These are phyloP conservation scores for Alouatta palliata DNA, from an alignment of 2,113 vertebrate genomes.

Conservation along the genomic window DNA sequence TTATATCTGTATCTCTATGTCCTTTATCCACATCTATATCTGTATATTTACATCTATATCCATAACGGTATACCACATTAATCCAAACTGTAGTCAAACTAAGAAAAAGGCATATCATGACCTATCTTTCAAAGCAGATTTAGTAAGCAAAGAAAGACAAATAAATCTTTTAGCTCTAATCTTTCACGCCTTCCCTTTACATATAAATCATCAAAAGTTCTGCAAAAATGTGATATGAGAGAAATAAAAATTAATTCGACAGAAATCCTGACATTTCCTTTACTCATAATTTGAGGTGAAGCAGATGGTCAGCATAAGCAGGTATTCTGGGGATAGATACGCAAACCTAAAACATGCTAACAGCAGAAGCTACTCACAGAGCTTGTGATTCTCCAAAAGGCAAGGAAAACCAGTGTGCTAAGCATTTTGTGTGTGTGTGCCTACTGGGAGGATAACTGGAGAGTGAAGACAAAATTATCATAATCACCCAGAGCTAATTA, in stretches of 20 bases:
- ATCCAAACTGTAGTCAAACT: background rate
- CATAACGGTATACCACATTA: background rate
- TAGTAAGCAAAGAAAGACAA: background rate
- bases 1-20: background rate
- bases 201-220: background rate
- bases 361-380: slow-evolving; percentile 32
- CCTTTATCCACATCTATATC: background rate
- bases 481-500: slow-evolving; percentile 79
- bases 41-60: background rate
- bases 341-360: slow-evolving; percentile 21
- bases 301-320: slow-evolving; percentile 34
- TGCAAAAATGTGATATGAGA: background rate
- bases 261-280: slow-evolving; percentile 14
- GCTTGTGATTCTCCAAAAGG: slow-evolving; percentile 30
- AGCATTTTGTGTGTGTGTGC: slow-evolving; percentile 53
- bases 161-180: background rate
- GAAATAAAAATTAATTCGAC: background rate
- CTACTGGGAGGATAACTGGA: slow-evolving; percentile 74
- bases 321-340: slow-evolving; percentile 3
- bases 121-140: background rate
- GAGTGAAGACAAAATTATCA: slow-evolving; percentile 78
- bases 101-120: background rate
- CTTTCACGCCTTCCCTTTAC: background rate
- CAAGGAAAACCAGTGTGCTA: slow-evolving; percentile 57
- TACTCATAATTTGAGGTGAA: background rate